Conservation (phyloP, 1,140 invertebrate genomes). For the Drosophila virilis region DNA sequence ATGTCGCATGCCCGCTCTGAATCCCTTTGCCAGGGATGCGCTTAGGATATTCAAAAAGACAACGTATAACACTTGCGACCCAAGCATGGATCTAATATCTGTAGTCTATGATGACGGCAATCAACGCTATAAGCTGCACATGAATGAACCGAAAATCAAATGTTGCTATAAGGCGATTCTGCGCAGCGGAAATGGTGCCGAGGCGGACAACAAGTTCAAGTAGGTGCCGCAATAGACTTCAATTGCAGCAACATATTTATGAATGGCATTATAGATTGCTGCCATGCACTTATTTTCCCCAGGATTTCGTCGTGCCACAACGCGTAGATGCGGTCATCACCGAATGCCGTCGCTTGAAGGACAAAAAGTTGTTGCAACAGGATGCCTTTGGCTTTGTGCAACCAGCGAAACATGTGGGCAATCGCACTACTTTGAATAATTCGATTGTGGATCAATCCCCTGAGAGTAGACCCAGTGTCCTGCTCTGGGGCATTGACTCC, state of each 20-base stretch:
- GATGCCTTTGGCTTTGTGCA: conserved; percentile 74
- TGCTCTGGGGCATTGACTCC: conserved; percentile 77
- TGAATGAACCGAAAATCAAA: conserved; percentile 52
- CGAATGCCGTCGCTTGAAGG: conserved; percentile 42
- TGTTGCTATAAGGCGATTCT: conserved; percentile 86
- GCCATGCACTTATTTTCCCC: conserved; percentile 48
- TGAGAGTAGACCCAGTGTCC: conserved; percentile 48
- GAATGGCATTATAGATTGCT: conserved; percentile 38
- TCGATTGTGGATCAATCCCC: background rate
- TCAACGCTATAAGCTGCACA: conserved; percentile 53
- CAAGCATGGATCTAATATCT: conserved; percentile 84
- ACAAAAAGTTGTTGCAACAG: conserved; percentile 37
- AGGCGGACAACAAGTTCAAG: conserved; percentile 85
- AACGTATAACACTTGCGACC: conserved; percentile 86
- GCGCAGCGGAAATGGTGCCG: conserved; percentile 62
- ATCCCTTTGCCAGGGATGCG: conserved; percentile 88
- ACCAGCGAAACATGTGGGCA: conserved; percentile 2
- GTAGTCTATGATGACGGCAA: conserved; percentile 64
- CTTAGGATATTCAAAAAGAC: conserved; percentile 86
- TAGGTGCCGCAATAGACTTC: conserved; percentile 51
- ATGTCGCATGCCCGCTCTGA: conserved; percentile 88
- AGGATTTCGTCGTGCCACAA: conserved; percentile 57
- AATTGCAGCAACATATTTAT: background rate
- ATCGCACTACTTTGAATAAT: background rate
- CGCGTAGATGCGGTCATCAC: conserved; percentile 59